Percentiles rank a stretch among this genome's conserved stretches.
Conservation (phyloP, 2,113 vertebrate species). For the Procavia capensis region DNA sequence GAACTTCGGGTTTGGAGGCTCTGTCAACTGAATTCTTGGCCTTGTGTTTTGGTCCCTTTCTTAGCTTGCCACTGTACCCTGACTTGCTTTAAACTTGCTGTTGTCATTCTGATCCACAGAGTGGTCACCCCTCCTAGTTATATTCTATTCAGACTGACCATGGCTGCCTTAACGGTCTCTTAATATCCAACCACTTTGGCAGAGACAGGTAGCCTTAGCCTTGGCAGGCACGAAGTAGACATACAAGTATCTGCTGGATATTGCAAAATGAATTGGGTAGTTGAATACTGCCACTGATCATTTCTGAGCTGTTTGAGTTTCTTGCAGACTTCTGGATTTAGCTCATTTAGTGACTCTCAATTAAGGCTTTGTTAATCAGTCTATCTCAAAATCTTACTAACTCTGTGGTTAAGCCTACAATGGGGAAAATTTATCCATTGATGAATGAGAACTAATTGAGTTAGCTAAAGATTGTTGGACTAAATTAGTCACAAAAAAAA, state of each 20-base stretch:
- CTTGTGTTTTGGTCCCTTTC: background rate
- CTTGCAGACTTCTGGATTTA: background rate
- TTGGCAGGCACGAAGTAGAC: background rate
- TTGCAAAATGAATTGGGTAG: background rate
- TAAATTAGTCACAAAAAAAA: constrained; percentile 62
- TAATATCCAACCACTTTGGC: background rate
- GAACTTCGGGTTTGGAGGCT: background rate
- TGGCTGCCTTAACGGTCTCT: background rate
- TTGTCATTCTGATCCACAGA: background rate
- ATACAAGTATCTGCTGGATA: background rate
- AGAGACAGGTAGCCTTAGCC: background rate
- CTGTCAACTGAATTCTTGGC: background rate
- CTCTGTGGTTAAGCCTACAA: constrained; percentile 72
- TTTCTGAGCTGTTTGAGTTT: constrained; percentile 29
- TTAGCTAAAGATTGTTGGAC: constrained; percentile 60
- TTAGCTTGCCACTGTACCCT: background rate
- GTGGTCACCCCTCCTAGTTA: background rate
- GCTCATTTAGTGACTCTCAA: constrained; percentile 58
- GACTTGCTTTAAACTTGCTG: background rate
- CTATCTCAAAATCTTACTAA: constrained; percentile 70
- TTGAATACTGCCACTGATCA: background rate
- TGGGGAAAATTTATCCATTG: constrained; percentile 71
- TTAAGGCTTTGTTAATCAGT: constrained; percentile 73
- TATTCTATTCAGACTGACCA: background rate
- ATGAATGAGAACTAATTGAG: constrained; percentile 70